phyloP scores from a whole-genome alignment of 2,888 invertebrate species.

The Aromia moschata region DNA sequence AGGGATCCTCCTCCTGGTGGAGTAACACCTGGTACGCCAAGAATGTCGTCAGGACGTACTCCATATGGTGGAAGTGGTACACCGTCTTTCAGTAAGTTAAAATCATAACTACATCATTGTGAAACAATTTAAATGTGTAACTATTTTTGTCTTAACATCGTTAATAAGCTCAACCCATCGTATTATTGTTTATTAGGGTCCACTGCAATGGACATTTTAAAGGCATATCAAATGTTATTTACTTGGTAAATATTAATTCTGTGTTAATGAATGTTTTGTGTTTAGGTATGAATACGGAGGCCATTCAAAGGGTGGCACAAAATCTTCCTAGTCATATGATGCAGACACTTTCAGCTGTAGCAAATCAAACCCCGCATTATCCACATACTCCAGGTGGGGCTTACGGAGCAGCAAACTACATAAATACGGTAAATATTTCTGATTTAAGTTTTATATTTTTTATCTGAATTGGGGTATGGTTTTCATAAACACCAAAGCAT shows the following conservation, averaged over 20 bases:
- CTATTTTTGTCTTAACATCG: too few species aligned
- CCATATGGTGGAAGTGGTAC: slow-evolving; percentile 62
- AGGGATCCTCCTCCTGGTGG: slow-evolving; percentile 84
- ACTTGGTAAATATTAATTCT: background rate
- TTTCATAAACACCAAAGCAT: too few species aligned
- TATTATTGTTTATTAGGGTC: too few species aligned
- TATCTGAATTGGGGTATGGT: too few species aligned
- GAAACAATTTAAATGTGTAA: too few species aligned
- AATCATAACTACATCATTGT: too few species aligned
- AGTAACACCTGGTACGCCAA: slow-evolving; percentile 78
- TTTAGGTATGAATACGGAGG: slow-evolving; percentile 70
- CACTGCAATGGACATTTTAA: too few species aligned
- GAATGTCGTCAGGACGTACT: slow-evolving; percentile 68
- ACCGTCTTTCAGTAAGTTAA: slow-evolving; percentile 38
- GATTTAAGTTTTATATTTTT: too few species aligned
- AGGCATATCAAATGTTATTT: background rate
- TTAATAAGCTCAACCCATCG: too few species aligned
- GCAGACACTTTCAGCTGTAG: slow-evolving; percentile 76
- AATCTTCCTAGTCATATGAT: slow-evolving; percentile 76
- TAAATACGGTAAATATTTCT: slow-evolving; percentile 78
- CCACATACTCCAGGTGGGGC: slow-evolving; percentile 80
- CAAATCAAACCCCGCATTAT: slow-evolving; percentile 74
- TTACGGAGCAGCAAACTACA: slow-evolving; percentile 72
- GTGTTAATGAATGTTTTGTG: slow-evolving; percentile 25
- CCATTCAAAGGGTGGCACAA: slow-evolving; percentile 76